These are phyloP conservation scores for Caenorhabditis angaria DNA, from an alignment of 2,888 invertebrate species.

Conservation along the genomic window DNA sequence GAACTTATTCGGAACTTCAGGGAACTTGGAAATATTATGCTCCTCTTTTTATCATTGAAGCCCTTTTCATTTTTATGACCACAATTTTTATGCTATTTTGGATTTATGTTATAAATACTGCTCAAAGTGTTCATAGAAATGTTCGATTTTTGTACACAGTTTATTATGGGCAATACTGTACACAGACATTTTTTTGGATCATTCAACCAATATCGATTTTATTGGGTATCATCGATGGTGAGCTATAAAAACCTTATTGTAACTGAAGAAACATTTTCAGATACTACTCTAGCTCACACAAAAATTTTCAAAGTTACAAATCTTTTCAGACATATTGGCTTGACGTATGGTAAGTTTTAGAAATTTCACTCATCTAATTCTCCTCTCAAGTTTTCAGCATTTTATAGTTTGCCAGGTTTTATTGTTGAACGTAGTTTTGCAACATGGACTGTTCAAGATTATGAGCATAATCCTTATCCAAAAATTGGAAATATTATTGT, in stretches of 20 bases:
- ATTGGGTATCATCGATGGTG: slow-evolving; percentile 16
- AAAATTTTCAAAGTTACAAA: slow-evolving; percentile 21
- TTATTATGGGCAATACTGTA: slow-evolving; percentile 29
- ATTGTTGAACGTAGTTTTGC: slow-evolving; percentile 33
- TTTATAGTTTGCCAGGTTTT: slow-evolving; percentile 20
- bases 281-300: no score
- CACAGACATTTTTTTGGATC: slow-evolving; percentile 27
- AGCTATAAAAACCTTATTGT: not conserved
- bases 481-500: slow-evolving; percentile 16
- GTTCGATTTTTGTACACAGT: slow-evolving; percentile 19
- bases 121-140: slow-evolving; percentile 25
- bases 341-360: slow-evolving; percentile 21
- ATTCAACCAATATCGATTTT: slow-evolving; percentile 27
- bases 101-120: slow-evolving; percentile 24
- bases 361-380: not conserved
- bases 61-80: slow-evolving; percentile 13
- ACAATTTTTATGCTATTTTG: slow-evolving; percentile 20
- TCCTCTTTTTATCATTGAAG: slow-evolving; percentile 8
- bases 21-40: slow-evolving; percentile 14
- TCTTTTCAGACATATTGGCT: slow-evolving; percentile 20
- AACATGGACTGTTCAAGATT: slow-evolving; percentile 25
- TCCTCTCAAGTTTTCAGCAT: slow-evolving; percentile 31
- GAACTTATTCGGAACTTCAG: slow-evolving; percentile 12
- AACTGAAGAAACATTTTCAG: no score
- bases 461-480: slow-evolving; percentile 16